These are phyloP conservation scores for Ellobius talpinus DNA, from an alignment of 2,113 vertebrate species.

Conservation along the genomic window DNA sequence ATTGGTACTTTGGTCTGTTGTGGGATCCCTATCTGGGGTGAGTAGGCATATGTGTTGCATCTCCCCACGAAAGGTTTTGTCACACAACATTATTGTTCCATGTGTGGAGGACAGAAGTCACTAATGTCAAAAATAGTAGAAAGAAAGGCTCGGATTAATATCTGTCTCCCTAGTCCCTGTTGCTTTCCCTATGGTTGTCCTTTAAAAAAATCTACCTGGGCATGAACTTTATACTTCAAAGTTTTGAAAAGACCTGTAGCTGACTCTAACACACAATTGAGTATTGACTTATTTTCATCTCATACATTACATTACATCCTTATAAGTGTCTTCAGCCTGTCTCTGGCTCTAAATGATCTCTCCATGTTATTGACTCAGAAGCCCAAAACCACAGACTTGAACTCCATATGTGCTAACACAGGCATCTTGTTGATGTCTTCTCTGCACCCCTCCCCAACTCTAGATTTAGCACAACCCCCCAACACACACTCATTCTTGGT, in stretches of 20 bases:
- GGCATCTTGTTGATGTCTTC: neutral
- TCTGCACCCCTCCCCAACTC: neutral
- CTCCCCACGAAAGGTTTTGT: neutral
- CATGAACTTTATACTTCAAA: neutral
- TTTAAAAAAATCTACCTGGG: neutral
- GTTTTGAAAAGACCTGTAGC: neutral
- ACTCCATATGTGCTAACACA: neutral
- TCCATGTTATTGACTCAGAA: neutral
- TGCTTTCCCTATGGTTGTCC: neutral
- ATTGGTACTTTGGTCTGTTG: neutral
- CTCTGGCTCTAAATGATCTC: neutral
- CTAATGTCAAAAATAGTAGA: neutral
- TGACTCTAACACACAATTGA: neutral
- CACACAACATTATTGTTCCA: neutral
- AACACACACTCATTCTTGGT: neutral
- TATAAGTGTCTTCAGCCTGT: neutral
- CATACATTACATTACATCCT: neutral
- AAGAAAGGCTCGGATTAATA: neutral
- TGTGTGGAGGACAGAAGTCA: neutral
- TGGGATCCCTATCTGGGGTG: neutral
- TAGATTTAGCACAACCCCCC: neutral
- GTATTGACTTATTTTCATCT: neutral
- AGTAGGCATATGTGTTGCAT: neutral
- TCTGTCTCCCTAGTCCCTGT: neutral
- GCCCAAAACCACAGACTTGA: neutral